Evolutionary conservation across 2,113 vertebrate genomes (phyloP).

Genomic region (Bos taurus): DNA sequence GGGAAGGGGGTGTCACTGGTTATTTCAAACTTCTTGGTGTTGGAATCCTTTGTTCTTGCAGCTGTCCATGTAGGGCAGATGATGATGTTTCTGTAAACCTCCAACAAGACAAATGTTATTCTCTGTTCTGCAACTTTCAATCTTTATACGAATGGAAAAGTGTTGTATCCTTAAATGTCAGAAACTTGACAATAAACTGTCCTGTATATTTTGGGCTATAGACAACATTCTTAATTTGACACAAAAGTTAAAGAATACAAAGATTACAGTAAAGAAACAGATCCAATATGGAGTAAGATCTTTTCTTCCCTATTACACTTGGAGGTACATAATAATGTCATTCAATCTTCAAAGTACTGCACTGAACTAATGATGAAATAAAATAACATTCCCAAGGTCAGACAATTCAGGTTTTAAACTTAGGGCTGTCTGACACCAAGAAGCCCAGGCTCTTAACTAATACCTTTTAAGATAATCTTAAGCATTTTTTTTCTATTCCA

Average conservation of each 20-base stretch:
- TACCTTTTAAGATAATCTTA: background rate
- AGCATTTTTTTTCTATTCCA: slow-evolving; percentile 16
- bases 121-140: background rate
- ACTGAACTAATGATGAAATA: background rate
- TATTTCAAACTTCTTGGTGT: background rate
- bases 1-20: too few species aligned
- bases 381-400: background rate
- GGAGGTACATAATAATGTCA: background rate
- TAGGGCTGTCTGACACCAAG: background rate
- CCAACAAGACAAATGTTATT: background rate
- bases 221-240: background rate
- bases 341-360: background rate
- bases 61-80: background rate
- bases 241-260: background rate
- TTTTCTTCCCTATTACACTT: background rate
- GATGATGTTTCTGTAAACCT: background rate
- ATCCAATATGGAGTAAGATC: background rate
- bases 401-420: background rate
- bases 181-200: background rate
- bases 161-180: background rate
- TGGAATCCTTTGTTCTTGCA: background rate
- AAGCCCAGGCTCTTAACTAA: background rate
- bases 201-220: background rate
- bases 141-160: background rate
- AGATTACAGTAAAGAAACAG: background rate